phyloP scores from a whole-genome alignment of 2,888 invertebrate species.

The Cephus pygmeus region DNA sequence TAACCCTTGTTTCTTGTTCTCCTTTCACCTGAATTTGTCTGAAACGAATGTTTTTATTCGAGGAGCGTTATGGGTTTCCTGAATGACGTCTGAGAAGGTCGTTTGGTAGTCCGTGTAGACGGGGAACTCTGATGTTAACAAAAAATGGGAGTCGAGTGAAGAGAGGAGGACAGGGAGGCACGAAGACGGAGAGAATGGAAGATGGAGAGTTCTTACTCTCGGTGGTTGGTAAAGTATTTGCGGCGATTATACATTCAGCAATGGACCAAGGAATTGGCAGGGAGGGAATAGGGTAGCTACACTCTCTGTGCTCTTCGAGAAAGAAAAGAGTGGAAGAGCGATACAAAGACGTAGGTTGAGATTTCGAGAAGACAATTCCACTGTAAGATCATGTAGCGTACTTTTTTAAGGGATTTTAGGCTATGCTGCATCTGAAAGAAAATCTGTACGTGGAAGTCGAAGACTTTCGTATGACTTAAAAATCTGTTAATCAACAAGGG shows the following conservation, averaged over 20 bases:
- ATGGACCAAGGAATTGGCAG: constrained; percentile 18
- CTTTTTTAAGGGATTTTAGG: background rate
- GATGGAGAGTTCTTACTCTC: background rate
- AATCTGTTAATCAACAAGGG: too few species aligned
- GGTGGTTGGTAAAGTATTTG: constrained; percentile 11
- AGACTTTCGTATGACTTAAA: too few species aligned
- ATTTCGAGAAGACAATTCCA: background rate
- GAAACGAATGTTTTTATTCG: background rate
- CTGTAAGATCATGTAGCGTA: background rate
- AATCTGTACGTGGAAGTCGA: background rate
- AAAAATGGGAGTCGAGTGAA: background rate
- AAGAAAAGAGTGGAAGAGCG: background rate
- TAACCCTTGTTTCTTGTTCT: background rate
- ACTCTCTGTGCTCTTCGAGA: fast-evolving
- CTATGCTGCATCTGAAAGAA: background rate
- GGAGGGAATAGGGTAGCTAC: constrained; percentile 9
- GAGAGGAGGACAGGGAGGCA: background rate
- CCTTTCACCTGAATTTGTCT: background rate
- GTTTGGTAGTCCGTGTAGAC: background rate
- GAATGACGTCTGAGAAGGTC: background rate
- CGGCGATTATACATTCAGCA: constrained; percentile 31
- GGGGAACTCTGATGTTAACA: background rate
- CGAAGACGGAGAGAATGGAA: background rate
- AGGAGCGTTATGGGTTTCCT: background rate
- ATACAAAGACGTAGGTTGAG: background rate